Percentiles rank a stretch among this genome's conserved stretches.
Evolutionary conservation across 1,140 invertebrate genomes (phyloP).

Genomic region (Heterodera schachtii): DNA sequence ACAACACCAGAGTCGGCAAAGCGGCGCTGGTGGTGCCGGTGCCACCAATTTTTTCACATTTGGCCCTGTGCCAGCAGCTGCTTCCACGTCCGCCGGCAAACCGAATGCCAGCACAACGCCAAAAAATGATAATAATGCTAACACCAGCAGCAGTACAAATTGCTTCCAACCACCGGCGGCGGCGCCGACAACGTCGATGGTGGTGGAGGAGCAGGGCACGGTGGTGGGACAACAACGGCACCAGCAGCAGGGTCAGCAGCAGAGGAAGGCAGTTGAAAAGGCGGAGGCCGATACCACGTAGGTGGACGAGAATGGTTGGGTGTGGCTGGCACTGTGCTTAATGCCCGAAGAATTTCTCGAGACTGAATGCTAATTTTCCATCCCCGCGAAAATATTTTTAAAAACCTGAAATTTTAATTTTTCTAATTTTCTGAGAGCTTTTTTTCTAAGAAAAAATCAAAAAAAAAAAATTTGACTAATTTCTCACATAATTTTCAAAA

Average conservation of each 20-base stretch:
- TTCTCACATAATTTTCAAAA: too few species aligned
- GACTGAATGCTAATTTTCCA: too few species aligned
- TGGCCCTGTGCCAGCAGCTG: neutral
- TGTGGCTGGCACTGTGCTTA: too few species aligned
- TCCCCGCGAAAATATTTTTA: too few species aligned
- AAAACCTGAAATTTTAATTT: too few species aligned
- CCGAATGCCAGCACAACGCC: neutral
- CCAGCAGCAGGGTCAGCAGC: too few species aligned
- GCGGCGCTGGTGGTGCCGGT: neutral
- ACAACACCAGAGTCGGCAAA: slow-evolving; percentile 3
- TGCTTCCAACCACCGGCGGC: neutral
- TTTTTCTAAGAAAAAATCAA: too few species aligned
- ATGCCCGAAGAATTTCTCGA: too few species aligned
- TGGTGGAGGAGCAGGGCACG: neutral
- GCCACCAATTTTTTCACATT: neutral
- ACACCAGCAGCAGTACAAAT: neutral
- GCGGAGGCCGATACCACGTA: slow-evolving; percentile 22
- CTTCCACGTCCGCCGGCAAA: too few species aligned
- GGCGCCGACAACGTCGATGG: neutral
- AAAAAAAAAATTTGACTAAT: neutral
- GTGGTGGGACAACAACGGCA: too few species aligned
- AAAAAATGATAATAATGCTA: slow-evolving; percentile 3
- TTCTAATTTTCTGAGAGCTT: too few species aligned
- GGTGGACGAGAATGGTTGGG: neutral
- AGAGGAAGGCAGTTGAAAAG: slow-evolving; percentile 21